Conservation (phyloP, 1,140 invertebrate genomes). For the Drosophila yakuba region DNA sequence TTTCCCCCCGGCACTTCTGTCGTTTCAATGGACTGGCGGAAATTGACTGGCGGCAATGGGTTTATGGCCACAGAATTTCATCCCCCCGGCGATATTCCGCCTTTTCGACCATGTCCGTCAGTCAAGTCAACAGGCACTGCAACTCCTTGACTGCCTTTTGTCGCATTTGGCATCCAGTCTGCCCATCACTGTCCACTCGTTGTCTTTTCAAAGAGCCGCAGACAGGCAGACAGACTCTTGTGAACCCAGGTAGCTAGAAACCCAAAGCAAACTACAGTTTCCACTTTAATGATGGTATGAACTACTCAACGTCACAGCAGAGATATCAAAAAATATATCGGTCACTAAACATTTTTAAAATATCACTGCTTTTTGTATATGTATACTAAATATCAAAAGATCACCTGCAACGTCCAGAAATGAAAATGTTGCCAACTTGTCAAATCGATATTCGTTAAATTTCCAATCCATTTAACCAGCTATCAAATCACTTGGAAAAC, state of each 20-base stretch:
- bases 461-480: conserved; percentile 24
- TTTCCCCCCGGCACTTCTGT: conserved; percentile 35
- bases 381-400: too few relatives aligned
- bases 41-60: conserved; percentile 69
- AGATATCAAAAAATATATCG: too few relatives aligned
- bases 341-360: too few relatives aligned
- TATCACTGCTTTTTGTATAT: too few relatives aligned
- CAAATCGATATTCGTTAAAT: conserved; percentile 9
- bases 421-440: neutral
- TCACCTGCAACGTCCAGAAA: neutral
- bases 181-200: conserved; percentile 18
- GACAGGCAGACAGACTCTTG: neutral
- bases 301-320: too few relatives aligned
- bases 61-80: conserved; percentile 12
- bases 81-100: neutral
- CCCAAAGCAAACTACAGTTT: neutral
- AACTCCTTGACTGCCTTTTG: conserved; percentile 49
- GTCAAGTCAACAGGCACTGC: conserved; percentile 37
- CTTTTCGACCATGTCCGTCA: conserved; percentile 39
- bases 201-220: neutral
- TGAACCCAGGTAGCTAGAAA: neutral
- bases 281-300: too few relatives aligned
- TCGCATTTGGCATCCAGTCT: conserved; percentile 56
- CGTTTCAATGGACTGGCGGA: conserved; percentile 46
- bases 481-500: conserved; percentile 40